Evolutionary conservation across 1,140 invertebrate genomes (phyloP), one percentile per base, ranked within the genome.

Genomic region (Acromyrmex echinatior): DNA sequence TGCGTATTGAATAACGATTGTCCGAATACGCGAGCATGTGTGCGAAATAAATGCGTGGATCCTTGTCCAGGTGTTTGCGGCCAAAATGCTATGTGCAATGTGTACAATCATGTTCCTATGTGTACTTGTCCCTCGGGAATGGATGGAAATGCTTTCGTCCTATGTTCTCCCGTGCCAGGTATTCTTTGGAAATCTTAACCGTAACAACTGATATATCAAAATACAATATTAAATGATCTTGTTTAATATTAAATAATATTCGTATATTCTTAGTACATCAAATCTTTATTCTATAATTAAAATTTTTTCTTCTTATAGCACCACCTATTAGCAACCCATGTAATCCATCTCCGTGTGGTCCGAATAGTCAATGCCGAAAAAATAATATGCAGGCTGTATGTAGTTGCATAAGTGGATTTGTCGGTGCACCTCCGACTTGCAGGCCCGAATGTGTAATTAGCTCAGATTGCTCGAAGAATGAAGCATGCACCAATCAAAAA

Each of bases 21-120:
- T 94, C 94, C 96, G 0, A 96, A 96, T 58, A 96, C 97, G 68
- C 96, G 95, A 90, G 96, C 97, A 2, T 98, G 98, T 90, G 96
- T 98, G n/a, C 96, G 96, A 89, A 97, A 97, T 88, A 97, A 97
- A 95, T 98, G 98, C 92, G 93, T 96, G 35, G 97, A 98, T 94
- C 97, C 97, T 39, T 98, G 98, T 92, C 96, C 96, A 28, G 97
- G 96, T 76, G 96, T 96, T 28, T 98, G 97, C 93, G 97, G 97
- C 0, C 95, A 96, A 81, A 96, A 97, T 92, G 97, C 97, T 45
- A 92, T 96, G 73, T 98, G 97, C 92, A 95, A 96, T 39, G 97
- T 97, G 0, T 96, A 97, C 66, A 97, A 97, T 90, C 97, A 98
- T 92, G 96, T 97, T 58, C 97, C 97, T 16, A 97, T 96, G 86